Evolutionary conservation across 1,140 invertebrate genomes (phyloP), one percentile per base, ranked within the genome.

Genomic region (Ylistrum balloti): DNA sequence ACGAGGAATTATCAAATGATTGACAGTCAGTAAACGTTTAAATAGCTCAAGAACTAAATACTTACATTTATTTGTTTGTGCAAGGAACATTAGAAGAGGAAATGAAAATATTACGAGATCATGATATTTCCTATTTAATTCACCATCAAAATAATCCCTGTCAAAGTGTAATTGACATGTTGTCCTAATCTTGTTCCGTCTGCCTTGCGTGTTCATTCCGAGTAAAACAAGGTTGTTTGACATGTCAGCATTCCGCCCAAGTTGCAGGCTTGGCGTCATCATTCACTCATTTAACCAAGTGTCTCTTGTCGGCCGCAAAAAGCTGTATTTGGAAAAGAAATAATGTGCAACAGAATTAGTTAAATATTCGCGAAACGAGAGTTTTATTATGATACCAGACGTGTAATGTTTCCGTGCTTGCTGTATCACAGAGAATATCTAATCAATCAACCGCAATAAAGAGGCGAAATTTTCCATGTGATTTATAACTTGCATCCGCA

Each of bases 401-500:
- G 56, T 74, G 22, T 74, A 5, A 1, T 1, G 56, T 74, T n/a
- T 74, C 56, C 56, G 56, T 28, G 56, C 28, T 28, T n/a, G 5
- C 56, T 28, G 5, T 28, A 74, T 28, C 56, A 74, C 22, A 28
- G 22, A n/a, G 56, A 74, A n/a, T 74, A 74, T 74, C 56, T 74
- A 28, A 74, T 74, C 56, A 74, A 74, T 74, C 56, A 74, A 28
- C 0, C n/a, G 56, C 56, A 17, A 74, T 74, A 74, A 74, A 74
- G 56, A 74, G 56, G 56, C 56, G 56, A n/a, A 74, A 3, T 28
- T 28, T 74, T 28, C 56, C 1, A n/a, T 74, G 56, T 74, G 56
- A 74, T 74, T 74, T 74, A 74, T 74, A 74, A 74, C 56, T 74
- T 28, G 56, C 56, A 28, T 74, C 56, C 56, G 56, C n/a, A 28